Evolutionary conservation across 2,797 vertebrate genomes (phyloP), one percentile per base, ranked within the genome.

Genomic region (Enteromius thamalakanensis): DNA sequence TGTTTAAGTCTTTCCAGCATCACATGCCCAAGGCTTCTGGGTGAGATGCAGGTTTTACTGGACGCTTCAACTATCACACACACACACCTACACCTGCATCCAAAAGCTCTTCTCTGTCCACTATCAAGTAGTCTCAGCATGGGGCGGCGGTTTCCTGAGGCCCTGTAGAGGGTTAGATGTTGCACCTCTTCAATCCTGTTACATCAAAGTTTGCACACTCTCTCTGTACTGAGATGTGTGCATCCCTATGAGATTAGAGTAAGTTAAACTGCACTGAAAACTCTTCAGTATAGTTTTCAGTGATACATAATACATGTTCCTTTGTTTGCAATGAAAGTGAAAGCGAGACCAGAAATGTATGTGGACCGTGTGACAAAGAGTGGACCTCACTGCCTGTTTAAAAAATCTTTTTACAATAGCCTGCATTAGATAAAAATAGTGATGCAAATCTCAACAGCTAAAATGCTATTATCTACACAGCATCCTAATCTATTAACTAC

Each of bases 91-190:
- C 75, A 7, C 80, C 60, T 55, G 32, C 45, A 75, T 53, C 58
- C 32, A 75, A 76, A 67, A 42, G 45, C 47, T 82, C 71, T 47
- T 23, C 32, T 76, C 32, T 67, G 60, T 67, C 60, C 60, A 67
- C 70, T 53, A 67, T 82, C 80, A 82, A 76, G 71, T 29, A 76
- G 32, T 76, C 76, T 79, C 58, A 82, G 53, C 17, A 53, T 68
- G 58, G 67, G 53, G 72, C 26, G 32, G 15, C 11, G 29, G 45
- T 75, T 75, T 51, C 60, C 71, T 67, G 60, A 55, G 71, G 71
- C 70, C 32, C 47, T 42, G 47, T 58, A 21, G 42, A 67, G 60
- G 40, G 42, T 64, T 81, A 74, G 55, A 45, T 8, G 32, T 32
- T 51, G 55, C 45, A 53, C 42, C 37, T 64, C 70, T 82, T 75